Evolutionary conservation across 1,140 invertebrate genomes (phyloP).

Genomic region (Mesaphorura yosii): DNA sequence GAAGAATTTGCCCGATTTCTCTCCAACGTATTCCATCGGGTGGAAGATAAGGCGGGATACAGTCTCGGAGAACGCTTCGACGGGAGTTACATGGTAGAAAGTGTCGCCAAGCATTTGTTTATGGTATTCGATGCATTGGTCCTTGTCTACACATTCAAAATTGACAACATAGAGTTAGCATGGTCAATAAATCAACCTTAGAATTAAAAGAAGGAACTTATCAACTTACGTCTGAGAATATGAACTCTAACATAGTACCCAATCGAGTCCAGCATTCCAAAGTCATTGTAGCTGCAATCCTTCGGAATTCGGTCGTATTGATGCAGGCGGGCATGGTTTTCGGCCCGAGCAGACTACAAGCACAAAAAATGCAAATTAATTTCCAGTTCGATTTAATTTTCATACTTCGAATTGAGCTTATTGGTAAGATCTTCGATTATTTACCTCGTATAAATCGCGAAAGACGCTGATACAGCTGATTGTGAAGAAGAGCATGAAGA

Average conservation of each 20-base stretch:
- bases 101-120: conserved; percentile 17
- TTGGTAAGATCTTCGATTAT: not conserved
- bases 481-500: conserved; percentile 15
- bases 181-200: not conserved
- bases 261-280: not conserved
- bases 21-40: conserved; percentile 19
- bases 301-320: conserved; percentile 14
- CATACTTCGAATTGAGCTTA: not conserved
- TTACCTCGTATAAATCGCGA: conserved; percentile 10
- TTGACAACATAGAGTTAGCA: not conserved
- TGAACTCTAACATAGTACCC: conserved; percentile 17
- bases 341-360: too few relatives aligned
- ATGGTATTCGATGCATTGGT: conserved; percentile 20
- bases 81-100: conserved; percentile 16
- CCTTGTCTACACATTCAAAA: conserved; percentile 13
- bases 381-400: conserved; percentile 6
- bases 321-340: conserved; percentile 10
- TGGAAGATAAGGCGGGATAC: conserved; percentile 12
- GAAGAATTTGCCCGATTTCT: conserved; percentile 16
- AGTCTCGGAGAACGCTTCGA: conserved; percentile 18
- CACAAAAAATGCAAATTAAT: too few relatives aligned
- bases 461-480: conserved; percentile 23
- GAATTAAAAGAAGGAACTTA: not conserved
- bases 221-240: conserved; percentile 15
- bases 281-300: conserved; percentile 25